Evolutionary conservation across 2,888 invertebrate genomes (phyloP).

Genomic region (Lissonota sp.): DNA sequence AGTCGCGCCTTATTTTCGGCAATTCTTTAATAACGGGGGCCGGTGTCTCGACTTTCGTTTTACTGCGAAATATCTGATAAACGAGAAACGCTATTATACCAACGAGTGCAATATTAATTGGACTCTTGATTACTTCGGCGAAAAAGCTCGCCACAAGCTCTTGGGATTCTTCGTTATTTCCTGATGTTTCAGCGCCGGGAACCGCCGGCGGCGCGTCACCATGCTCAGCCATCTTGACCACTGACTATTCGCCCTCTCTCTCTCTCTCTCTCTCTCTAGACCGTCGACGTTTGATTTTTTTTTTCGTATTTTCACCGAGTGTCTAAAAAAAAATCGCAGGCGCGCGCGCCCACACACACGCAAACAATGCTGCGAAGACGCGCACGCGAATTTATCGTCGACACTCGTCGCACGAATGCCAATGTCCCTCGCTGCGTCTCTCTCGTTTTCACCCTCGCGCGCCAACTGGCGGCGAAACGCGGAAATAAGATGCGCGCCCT

Average conservation of each 20-base stretch:
- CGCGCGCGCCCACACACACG: slow-evolving; percentile 7
- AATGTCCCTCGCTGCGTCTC: too few species aligned
- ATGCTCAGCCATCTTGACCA: slow-evolving; percentile 80
- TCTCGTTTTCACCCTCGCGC: background rate
- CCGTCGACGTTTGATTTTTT: background rate
- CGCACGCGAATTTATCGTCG: slow-evolving; percentile 7
- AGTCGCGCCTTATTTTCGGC: slow-evolving; percentile 94
- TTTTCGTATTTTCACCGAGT: too few species aligned
- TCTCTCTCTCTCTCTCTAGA: background rate
- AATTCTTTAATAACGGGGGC: slow-evolving; percentile 86
- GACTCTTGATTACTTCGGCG: slow-evolving; percentile 88
- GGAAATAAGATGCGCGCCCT: background rate
- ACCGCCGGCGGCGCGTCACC: slow-evolving; percentile 76
- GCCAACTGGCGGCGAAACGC: slow-evolving; percentile 11
- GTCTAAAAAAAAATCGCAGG: background rate
- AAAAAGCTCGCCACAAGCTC: slow-evolving; percentile 83
- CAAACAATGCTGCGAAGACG: background rate
- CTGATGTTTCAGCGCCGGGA: slow-evolving; percentile 60
- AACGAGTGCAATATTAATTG: slow-evolving; percentile 89
- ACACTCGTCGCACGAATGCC: slow-evolving; percentile 5
- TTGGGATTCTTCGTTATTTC: slow-evolving; percentile 67
- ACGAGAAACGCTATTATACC: slow-evolving; percentile 89
- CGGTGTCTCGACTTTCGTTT: slow-evolving; percentile 78
- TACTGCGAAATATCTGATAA: slow-evolving; percentile 90
- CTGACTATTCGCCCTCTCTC: slow-evolving; percentile 41